These are phyloP conservation scores for Tholera decimalis DNA, from an alignment of 2,888 invertebrate genomes.

Conservation along the genomic window DNA sequence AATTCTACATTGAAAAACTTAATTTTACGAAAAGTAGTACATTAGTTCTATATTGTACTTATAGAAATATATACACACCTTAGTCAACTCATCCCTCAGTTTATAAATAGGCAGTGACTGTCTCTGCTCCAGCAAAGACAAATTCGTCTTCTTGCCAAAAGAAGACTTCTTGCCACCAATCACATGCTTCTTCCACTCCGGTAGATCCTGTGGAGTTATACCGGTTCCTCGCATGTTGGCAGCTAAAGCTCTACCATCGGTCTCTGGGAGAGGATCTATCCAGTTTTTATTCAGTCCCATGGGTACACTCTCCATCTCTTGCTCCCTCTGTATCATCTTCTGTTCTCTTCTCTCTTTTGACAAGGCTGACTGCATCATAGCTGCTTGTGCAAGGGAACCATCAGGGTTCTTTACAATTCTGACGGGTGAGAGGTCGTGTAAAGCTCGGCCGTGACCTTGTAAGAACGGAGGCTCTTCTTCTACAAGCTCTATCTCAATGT, in stretches of 20 bases:
- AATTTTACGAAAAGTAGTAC: background rate
- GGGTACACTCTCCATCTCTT: conserved; percentile 96
- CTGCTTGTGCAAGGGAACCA: conserved; percentile 99
- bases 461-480: conserved; percentile 99
- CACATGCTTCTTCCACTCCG: conserved; percentile 99
- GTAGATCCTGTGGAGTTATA: conserved; percentile 96
- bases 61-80: conserved; percentile 88
- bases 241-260: conserved; percentile 93
- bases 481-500: conserved; percentile 99
- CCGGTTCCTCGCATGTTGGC: conserved; percentile 97
- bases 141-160: conserved; percentile 99
- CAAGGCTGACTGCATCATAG: conserved; percentile 99
- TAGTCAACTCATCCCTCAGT: conserved; percentile 97
- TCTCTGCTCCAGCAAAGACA: conserved; percentile 98
- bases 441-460: conserved; percentile 97
- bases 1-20: too few species aligned
- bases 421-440: conserved; percentile 98
- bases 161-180: conserved; percentile 99
- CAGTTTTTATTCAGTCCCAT: conserved; percentile 97
- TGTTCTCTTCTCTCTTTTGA: conserved; percentile 99
- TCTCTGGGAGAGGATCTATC: conserved; percentile 98
- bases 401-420: conserved; percentile 99
- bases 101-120: conserved; percentile 99
- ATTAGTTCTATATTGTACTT: background rate
- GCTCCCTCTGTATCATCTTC: conserved; percentile 98